Percentiles rank a stretch among this genome's conserved stretches.
Evolutionary conservation across 2,888 invertebrate genomes (phyloP).

Genomic region (Platycnemis pennipes): DNA sequence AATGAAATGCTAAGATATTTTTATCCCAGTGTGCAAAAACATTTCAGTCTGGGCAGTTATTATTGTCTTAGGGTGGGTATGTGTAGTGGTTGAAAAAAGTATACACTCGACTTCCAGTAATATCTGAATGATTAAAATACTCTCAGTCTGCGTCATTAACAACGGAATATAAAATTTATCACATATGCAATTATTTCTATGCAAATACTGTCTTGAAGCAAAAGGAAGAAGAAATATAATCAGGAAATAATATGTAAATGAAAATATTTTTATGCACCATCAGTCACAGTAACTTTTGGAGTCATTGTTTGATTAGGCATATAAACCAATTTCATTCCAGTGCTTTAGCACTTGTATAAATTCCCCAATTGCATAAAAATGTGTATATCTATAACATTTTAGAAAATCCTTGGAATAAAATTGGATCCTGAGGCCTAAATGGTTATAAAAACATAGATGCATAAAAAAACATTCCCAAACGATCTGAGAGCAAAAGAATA

Average conservation of each 20-base stretch:
- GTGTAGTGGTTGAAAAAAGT: slow-evolving; percentile 34
- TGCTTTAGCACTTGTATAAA: background rate
- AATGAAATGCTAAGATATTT: slow-evolving; percentile 44
- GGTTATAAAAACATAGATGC: slow-evolving; percentile 8
- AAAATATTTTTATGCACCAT: slow-evolving; percentile 17
- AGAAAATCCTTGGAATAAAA: no score
- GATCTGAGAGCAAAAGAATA: background rate
- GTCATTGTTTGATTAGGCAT: background rate
- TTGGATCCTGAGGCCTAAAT: slow-evolving; percentile 1
- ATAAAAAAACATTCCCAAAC: slow-evolving; percentile 13
- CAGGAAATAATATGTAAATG: background rate
- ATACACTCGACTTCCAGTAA: slow-evolving; percentile 24
- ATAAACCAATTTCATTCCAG: slow-evolving; percentile 17
- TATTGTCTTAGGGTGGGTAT: slow-evolving; percentile 64
- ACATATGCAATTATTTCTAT: slow-evolving; percentile 38
- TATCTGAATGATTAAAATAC: slow-evolving; percentile 33
- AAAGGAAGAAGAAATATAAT: background rate
- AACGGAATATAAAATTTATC: slow-evolving; percentile 4
- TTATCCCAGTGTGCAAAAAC: slow-evolving; percentile 38
- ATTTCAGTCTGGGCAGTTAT: slow-evolving; percentile 33
- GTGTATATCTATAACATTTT: slow-evolving; percentile 21
- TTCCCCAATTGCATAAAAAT: slow-evolving; percentile 18
- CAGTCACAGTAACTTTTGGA: background rate
- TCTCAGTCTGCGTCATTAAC: slow-evolving; percentile 13
- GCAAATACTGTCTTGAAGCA: slow-evolving; percentile 58